A percentile compares a stretch with the other conserved stretches of the same genome.
phyloP scores from a whole-genome alignment of 2,797 vertebrate genomes.

The Clarias laeviceps region DNA sequence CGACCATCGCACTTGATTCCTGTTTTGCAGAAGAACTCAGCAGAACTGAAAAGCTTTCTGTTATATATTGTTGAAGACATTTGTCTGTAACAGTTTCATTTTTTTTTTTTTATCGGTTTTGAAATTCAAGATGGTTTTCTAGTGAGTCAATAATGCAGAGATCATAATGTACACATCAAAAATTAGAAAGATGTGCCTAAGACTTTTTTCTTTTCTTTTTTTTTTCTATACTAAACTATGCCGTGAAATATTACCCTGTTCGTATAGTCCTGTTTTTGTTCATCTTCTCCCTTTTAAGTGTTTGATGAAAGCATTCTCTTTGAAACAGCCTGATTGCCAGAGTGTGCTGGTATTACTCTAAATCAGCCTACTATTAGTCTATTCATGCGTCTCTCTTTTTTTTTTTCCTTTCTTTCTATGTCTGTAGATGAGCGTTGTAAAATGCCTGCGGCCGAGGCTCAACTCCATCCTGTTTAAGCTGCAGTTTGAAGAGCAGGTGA shows the following conservation, averaged over 20 bases:
- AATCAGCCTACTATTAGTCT: neutral
- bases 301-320: neutral
- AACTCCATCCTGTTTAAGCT: conserved; percentile 95
- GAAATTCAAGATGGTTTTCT: neutral
- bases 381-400: conserved; percentile 18
- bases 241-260: neutral
- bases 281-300: neutral
- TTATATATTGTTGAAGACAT: neutral
- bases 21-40: neutral
- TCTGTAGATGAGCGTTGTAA: conserved; percentile 91
- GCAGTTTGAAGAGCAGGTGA: conserved; percentile 96
- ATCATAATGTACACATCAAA: neutral
- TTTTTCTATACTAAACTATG: too few species aligned
- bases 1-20: neutral
- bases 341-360: neutral
- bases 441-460: conserved; percentile 87
- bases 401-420: too few species aligned
- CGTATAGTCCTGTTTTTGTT: neutral
- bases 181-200: neutral
- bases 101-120: too few species aligned
- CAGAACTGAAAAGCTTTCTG: neutral
- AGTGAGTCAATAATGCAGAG: neutral
- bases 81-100: neutral
- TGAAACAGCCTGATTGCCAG: neutral
- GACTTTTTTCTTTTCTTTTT: neutral